These are phyloP conservation scores for Clarias macrocephalus DNA, from an alignment of 2,113 vertebrate species.

Conservation along the genomic window DNA sequence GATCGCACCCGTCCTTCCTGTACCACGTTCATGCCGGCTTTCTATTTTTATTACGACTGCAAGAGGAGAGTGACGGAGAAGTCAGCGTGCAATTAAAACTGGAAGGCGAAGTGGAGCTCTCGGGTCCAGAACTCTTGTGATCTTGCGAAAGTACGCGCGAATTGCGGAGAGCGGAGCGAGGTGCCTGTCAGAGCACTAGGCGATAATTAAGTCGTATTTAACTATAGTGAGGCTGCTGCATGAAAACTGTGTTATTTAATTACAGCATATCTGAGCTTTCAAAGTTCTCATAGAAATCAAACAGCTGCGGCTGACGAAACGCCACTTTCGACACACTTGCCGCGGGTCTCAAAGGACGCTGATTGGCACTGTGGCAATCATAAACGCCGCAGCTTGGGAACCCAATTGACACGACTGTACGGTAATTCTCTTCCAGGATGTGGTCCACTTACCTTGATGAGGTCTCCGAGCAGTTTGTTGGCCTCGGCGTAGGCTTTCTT, in stretches of 20 bases:
- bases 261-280: constrained; percentile 1
- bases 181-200: constrained; percentile 33
- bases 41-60: constrained; percentile 51
- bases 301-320: not conserved
- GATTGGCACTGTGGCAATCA: constrained; percentile 17
- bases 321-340: constrained; percentile 17
- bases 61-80: constrained; percentile 16
- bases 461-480: constrained; percentile 93
- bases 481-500: constrained; percentile 92
- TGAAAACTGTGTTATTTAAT: constrained; percentile 24
- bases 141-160: constrained; percentile 39
- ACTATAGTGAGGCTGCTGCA: constrained; percentile 20
- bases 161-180: constrained; percentile 27
- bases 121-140: constrained; percentile 37
- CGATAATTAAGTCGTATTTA: constrained; percentile 53
- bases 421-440: constrained; percentile 5
- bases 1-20: constrained; percentile 42
- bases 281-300: not conserved
- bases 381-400: not conserved
- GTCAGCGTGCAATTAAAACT: constrained; percentile 43
- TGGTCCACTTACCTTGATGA: constrained; percentile 87
- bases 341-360: not conserved
- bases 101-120: constrained; percentile 39
- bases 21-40: constrained; percentile 14
- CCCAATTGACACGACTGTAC: not conserved